Percentiles rank a stretch among this genome's conserved stretches.
phyloP scores from a whole-genome alignment of 2,888 invertebrate genomes.

The Hirtodrosophila duncani region DNA sequence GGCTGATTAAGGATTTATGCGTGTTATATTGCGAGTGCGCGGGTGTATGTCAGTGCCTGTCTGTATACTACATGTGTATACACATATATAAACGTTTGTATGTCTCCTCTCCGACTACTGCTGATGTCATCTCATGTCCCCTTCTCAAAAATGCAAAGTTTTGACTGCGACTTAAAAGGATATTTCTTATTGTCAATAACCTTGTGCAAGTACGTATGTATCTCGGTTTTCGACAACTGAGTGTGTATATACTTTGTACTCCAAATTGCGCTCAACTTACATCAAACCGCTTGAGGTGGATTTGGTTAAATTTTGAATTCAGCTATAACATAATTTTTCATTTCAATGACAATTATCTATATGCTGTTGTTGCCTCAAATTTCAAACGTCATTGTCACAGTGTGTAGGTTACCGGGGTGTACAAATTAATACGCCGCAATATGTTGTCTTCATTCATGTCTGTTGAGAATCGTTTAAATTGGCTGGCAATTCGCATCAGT shows the following conservation, averaged over 20 bases:
- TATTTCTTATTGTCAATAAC: slow-evolving; percentile 44
- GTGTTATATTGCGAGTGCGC: slow-evolving; percentile 46
- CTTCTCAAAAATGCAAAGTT: slow-evolving; percentile 53
- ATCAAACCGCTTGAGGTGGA: background rate
- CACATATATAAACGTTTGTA: slow-evolving; percentile 1
- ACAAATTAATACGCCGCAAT: too few species aligned
- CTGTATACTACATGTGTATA: background rate
- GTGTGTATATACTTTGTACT: too few species aligned
- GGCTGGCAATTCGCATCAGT: slow-evolving; percentile 20
- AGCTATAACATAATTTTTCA: slow-evolving; percentile 62
- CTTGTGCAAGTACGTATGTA: too few species aligned
- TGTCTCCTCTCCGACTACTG: slow-evolving; percentile 27
- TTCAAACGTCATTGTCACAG: too few species aligned
- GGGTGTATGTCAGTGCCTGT: slow-evolving; percentile 33
- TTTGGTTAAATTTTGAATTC: slow-evolving; percentile 2
- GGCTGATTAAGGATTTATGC: slow-evolving; percentile 72
- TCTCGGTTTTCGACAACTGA: too few species aligned
- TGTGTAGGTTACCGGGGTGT: too few species aligned
- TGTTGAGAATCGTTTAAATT: too few species aligned
- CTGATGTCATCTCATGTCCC: slow-evolving; percentile 54
- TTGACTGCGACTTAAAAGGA: slow-evolving; percentile 59
- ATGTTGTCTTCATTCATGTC: too few species aligned
- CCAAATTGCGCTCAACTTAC: too few species aligned
- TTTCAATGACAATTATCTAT: slow-evolving; percentile 33
- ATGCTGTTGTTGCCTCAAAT: too few species aligned